Percentiles rank a stretch among this genome's conserved stretches.
Evolutionary conservation across 1,140 invertebrate species (phyloP).

Genomic region (Whitmania pigra): DNA sequence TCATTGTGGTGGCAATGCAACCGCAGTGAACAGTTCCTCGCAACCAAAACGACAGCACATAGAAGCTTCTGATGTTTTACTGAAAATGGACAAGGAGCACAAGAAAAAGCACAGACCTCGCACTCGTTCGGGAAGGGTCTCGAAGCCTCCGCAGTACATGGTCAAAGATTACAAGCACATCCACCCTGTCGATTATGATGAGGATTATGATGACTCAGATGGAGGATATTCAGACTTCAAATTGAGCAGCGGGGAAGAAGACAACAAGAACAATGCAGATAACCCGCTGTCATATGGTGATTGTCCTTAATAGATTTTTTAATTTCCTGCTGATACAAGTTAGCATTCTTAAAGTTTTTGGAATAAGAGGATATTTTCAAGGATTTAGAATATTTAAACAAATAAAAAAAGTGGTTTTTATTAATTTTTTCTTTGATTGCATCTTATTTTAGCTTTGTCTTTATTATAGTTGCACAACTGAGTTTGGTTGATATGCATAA

Average conservation of each 20-base stretch:
- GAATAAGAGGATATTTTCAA: too few species aligned
- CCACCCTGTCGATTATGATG: constrained; percentile 50
- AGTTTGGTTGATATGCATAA: too few species aligned
- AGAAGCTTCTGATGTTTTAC: constrained; percentile 36
- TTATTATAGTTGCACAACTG: too few species aligned
- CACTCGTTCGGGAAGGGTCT: constrained; percentile 52
- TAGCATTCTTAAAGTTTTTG: too few species aligned
- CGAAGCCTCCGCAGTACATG: constrained; percentile 55
- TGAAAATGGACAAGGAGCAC: constrained; percentile 47
- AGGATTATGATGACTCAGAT: constrained; percentile 53
- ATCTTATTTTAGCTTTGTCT: too few species aligned
- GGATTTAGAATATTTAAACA: too few species aligned
- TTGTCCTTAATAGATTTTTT: neutral
- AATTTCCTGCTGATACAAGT: neutral
- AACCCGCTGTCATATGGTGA: neutral
- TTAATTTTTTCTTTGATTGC: too few species aligned
- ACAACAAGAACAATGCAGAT: constrained; percentile 26
- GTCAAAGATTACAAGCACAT: constrained; percentile 56
- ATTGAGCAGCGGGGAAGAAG: constrained; percentile 45
- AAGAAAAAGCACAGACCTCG: constrained; percentile 50
- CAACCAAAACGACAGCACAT: constrained; percentile 36
- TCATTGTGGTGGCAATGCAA: constrained; percentile 21
- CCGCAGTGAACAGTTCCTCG: constrained; percentile 28
- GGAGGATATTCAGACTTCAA: constrained; percentile 55
- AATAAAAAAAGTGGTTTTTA: too few species aligned